Base-by-base conservation (phyloP, 2,113 vertebrate genomes). In the Platysternon megacephalum region DNA sequence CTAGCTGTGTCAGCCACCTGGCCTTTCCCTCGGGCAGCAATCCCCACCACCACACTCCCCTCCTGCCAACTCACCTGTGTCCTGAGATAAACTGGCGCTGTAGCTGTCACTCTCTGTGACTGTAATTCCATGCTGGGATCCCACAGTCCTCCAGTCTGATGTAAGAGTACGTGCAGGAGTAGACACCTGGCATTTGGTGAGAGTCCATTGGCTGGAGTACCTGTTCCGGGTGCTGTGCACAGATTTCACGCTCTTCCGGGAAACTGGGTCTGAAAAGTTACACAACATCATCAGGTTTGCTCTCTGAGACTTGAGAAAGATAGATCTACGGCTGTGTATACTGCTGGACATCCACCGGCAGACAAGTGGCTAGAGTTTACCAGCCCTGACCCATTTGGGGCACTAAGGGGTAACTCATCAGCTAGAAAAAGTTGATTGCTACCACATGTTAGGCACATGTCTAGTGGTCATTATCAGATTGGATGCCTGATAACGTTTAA, bases 71-170 rank as follows among this genome's bases (percentile, higher is more conserved):
- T 3, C 52, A 99, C 99, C 99, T 76, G 99, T 99, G 98, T 99
- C 99, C 98, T 99, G 99, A 2, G 99, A 99, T 92, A 99, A 99
- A 96, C 99, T 99, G 97, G 99, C 99, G 0, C 99, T 99, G 97
- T 99, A 99, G 98, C 99, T 99, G 98, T 99, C 99, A 11, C 99
- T 99, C 98, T 99, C 99, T 0, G 99, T 99, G 97, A 99, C 99
- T 0, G 99, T 99, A 97, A 99, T 99, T 96, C 99, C 99, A 0
- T 99, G 99, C 98, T 99, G 99, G 86, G 99, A 99, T 65, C 99
- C 99, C 95, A 99, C 99, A 0, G 99, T 99, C 97, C 99, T 98
- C 99, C 99, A 99, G 98, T 99, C 99, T 0, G 99, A 99, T 96
- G 99, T 99, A 93, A 99, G 99, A 56, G 99, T 99, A 53, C 99